Evolutionary conservation across 2,113 vertebrate species (phyloP), one percentile per base, ranked within the genome.

Genomic region (Xyliphius kryptos): DNA sequence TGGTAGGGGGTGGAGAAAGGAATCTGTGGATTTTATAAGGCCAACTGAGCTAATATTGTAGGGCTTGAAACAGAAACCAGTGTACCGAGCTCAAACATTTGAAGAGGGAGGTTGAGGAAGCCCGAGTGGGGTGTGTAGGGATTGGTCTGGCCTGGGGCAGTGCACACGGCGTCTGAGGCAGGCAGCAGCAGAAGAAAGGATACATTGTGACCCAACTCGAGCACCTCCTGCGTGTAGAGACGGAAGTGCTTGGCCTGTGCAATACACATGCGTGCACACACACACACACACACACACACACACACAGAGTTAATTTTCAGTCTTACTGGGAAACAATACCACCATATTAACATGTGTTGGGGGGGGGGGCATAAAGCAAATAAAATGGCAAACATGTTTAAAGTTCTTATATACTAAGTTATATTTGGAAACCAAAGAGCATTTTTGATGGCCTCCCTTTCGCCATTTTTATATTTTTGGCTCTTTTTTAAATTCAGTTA

Each of bases 181-280:
- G 95, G 95, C 77, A 98, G 89, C 86, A 98, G 87, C 85, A 98
- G 91, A 90, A 98, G 91, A 91, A 98, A 96, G 87, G 90, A 93
- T 73, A 98, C 92, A 84, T 93, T 89, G 79, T 95, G 93, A 82
- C 94, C 91, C 80, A 98, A 83, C 81, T 98, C 96, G 86, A 98
- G 88, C 83, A 98, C 96, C 88, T 98, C 95, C 82, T 95, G 93
- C 81, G 90, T 93, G 86, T 96, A 98, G 79, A 98, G 88, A 74
- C 93, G 94, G 88, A 96, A 96, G 87, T 88, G 90, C 83, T 89
- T 89, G 70, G 92, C 93, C 95, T 97, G 88, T 78, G 55, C 19
- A 57, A 82, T 82, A 84, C 84, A 91, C 84, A 91, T 81, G 88
- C 78, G 81, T 72, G 67, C 81, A 89, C 86, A 84, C 46, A 69